Evolutionary conservation across 2,888 invertebrate species (phyloP), one percentile per base, ranked within the genome.

Genomic region (Choreutis nemorana): DNA sequence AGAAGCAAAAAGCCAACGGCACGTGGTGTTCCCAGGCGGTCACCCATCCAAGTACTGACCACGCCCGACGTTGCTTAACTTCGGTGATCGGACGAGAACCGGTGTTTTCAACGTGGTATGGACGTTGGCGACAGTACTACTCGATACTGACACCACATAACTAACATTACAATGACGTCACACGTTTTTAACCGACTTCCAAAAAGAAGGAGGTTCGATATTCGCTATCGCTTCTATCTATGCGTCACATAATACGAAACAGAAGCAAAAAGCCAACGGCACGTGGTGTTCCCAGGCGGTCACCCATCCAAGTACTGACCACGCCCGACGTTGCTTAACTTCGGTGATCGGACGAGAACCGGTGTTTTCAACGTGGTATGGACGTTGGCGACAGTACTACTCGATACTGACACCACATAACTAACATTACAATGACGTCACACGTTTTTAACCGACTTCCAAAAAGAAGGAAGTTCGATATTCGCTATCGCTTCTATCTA

Each of bases 51-150:
- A 46, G 44, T 46, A 43, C 46, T 45, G 39, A 43, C 37, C 39
- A 34, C 42, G 43, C 42, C 42, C 41, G 42, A 46, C 37, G 44
- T 37, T 42, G 43, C 43, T 45, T 43, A 45, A 46, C 44, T 45
- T 42, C 41, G 43, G 43, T 44, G 46, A 46, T 45, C 46, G 41
- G 46, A 46, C 42, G 43, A 46, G 42, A 46, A 44, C 41, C 55
- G 55, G 50, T 55, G 51, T 50, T 31, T 53, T 53, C 52, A 53
- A 50, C 50, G 43, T 55, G 47, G 52, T 53, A 52, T 55, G 50
- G 48, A 48, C 51, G 48, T 52, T 50, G 52, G 50, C 52, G 42
- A 39, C 30, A 35, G 15, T 18, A 8, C 18, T 6, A 18, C n/a
- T n/a, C n/a, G n/a, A n/a, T n/a, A n/a, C n/a, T n/a, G n/a, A n/a